Evolutionary conservation across 1,140 invertebrate species (phyloP).

Genomic region (Zophobas atratus): DNA sequence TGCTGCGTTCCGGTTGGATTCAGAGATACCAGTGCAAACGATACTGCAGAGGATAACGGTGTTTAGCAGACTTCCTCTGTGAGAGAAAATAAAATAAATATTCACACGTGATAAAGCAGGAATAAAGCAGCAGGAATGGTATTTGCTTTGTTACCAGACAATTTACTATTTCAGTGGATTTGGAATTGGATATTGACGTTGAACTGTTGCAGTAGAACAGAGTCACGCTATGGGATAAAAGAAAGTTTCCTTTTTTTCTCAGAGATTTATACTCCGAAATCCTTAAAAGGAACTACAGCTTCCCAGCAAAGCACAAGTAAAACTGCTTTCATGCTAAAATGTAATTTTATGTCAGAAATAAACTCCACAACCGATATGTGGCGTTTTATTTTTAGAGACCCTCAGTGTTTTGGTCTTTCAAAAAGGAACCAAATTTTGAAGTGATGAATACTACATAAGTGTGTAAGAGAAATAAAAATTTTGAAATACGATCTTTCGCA

Average conservation of each 20-base stretch:
- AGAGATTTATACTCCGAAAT: no score
- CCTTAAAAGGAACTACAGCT: no score
- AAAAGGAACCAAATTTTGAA: no score
- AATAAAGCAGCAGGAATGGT: neutral
- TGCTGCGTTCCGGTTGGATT: constrained; percentile 23
- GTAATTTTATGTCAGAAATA: neutral
- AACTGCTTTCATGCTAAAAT: neutral
- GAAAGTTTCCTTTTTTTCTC: neutral
- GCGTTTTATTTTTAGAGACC: no score
- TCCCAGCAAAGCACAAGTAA: no score
- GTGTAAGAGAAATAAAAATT: no score
- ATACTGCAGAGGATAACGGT: constrained; percentile 30
- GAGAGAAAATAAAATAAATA: constrained; percentile 23
- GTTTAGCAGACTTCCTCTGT: constrained; percentile 7
- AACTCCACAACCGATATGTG: no score
- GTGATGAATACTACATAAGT: no score
- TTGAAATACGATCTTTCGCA: no score
- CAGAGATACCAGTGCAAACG: constrained; percentile 21
- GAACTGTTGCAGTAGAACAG: neutral
- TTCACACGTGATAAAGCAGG: constrained; percentile 15
- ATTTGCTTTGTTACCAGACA: neutral
- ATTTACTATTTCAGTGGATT: neutral
- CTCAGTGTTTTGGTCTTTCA: no score
- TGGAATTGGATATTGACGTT: neutral
- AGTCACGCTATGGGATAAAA: neutral